Percentiles rank a stretch among this genome's conserved stretches.
These are phyloP conservation scores for Epinotia demarniana DNA, from an alignment of 2,888 invertebrate genomes.

Conservation along the genomic window DNA sequence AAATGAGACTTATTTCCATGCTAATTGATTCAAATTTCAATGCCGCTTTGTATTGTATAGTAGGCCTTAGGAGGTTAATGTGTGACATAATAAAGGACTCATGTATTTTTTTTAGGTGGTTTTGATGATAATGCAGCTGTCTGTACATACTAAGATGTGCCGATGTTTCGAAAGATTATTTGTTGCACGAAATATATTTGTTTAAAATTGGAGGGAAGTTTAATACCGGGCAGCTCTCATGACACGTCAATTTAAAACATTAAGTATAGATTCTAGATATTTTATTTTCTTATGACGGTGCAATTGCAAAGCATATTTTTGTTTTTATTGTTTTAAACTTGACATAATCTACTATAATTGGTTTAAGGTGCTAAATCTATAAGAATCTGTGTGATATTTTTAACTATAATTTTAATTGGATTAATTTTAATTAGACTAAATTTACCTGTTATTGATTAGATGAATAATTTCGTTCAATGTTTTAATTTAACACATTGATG, in stretches of 20 bases:
- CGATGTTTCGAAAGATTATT: background rate
- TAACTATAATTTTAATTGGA: background rate
- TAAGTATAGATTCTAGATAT: background rate
- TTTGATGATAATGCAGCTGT: too few relatives aligned
- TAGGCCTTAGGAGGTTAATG: too few relatives aligned
- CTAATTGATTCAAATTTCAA: too few relatives aligned
- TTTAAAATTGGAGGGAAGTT: background rate
- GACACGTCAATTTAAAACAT: background rate
- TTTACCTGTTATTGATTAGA: background rate
- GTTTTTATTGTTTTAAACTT: slow-evolving; percentile 8
- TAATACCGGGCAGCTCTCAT: background rate
- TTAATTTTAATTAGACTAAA: background rate
- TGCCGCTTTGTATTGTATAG: too few relatives aligned
- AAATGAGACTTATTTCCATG: too few relatives aligned
- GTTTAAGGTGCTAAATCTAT: slow-evolving; percentile 49
- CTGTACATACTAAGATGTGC: background rate
- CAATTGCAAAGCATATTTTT: slow-evolving; percentile 5
- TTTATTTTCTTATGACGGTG: background rate
- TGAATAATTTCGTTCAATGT: background rate
- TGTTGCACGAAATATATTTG: background rate
- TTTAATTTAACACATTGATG: too few relatives aligned
- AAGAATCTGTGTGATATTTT: slow-evolving; percentile 46
- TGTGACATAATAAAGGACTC: too few relatives aligned
- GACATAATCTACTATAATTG: slow-evolving; percentile 40
- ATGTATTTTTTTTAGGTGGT: too few relatives aligned